Evolutionary conservation across 1,140 invertebrate species (phyloP).

Genomic region (Cryptotermes secundus): DNA sequence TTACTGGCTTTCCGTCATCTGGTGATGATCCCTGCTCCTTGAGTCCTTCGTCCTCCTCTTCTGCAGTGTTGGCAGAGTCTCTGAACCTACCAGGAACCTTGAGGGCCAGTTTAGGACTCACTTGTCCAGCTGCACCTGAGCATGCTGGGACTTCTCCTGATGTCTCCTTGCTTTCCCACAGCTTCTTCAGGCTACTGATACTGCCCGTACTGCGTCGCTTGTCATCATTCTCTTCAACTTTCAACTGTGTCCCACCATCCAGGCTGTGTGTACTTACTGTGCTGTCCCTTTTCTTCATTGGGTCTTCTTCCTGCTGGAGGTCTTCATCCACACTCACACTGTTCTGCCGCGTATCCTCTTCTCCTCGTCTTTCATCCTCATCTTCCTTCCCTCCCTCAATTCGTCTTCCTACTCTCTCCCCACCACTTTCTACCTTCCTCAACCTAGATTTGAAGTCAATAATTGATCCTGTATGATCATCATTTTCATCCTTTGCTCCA

Average conservation of each 20-base stretch:
- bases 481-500: conserved; percentile 38
- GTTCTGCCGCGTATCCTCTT: conserved; percentile 43
- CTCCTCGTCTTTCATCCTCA: conserved; percentile 46
- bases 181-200: conserved; percentile 87
- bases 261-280: conserved; percentile 43
- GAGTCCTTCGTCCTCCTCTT: conserved; percentile 54
- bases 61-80: conserved; percentile 52
- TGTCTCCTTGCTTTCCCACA: conserved; percentile 80
- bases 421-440: conserved; percentile 70
- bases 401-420: conserved; percentile 43
- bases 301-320: conserved; percentile 24
- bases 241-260: conserved; percentile 38
- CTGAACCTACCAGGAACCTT: conserved; percentile 54
- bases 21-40: neutral
- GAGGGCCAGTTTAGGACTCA: conserved; percentile 63
- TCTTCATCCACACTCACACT: conserved; percentile 31
- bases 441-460: conserved; percentile 83
- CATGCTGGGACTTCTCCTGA: conserved; percentile 48
- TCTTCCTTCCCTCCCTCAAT: conserved; percentile 42
- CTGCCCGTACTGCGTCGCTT: conserved; percentile 90
- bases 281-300: conserved; percentile 46
- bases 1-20: conserved; percentile 33
- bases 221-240: conserved; percentile 70
- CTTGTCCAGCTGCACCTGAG: conserved; percentile 43
- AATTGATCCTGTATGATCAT: conserved; percentile 56